These are phyloP conservation scores for Penaeus japonicus DNA, from an alignment of 1,140 invertebrate genomes.

Conservation along the genomic window DNA sequence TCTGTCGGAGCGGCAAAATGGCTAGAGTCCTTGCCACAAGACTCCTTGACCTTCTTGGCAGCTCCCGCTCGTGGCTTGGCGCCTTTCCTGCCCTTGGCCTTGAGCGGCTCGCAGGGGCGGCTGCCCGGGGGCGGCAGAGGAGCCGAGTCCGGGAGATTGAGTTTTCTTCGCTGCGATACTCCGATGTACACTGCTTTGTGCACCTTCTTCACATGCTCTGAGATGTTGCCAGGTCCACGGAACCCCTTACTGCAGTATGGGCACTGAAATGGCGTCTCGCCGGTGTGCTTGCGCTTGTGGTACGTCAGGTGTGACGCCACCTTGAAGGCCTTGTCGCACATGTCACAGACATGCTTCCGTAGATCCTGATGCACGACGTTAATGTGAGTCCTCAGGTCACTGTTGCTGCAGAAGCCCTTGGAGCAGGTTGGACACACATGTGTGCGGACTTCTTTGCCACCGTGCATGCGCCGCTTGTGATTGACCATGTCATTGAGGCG, in stretches of 20 bases:
- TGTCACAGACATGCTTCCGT: constrained; percentile 56
- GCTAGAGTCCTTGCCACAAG: no score
- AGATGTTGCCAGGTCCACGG: constrained; percentile 6
- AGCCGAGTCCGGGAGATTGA: neutral
- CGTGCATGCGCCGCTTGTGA: constrained; percentile 15
- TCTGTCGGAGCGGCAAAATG: no score
- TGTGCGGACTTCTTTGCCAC: constrained; percentile 6
- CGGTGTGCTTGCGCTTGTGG: constrained; percentile 50
- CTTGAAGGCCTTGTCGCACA: constrained; percentile 46
- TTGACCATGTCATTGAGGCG: constrained; percentile 10
- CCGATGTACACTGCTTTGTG: neutral
- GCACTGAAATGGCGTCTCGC: constrained; percentile 35
- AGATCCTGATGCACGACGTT: constrained; percentile 54
- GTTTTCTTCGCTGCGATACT: neutral
- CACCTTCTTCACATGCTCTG: constrained; percentile 16
- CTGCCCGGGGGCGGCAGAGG: neutral
- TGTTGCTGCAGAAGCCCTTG: constrained; percentile 49
- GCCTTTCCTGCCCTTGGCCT: no score
- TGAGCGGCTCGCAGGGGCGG: neutral
- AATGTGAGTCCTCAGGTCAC: constrained; percentile 56
- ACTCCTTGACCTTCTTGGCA: no score
- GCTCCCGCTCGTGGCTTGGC: no score
- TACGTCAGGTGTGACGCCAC: constrained; percentile 47
- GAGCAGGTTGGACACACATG: constrained; percentile 32
- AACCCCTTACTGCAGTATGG: constrained; percentile 27